These are phyloP conservation scores for Orchesellides sinensis DNA, from an alignment of 2,888 invertebrate species.

Conservation along the genomic window DNA sequence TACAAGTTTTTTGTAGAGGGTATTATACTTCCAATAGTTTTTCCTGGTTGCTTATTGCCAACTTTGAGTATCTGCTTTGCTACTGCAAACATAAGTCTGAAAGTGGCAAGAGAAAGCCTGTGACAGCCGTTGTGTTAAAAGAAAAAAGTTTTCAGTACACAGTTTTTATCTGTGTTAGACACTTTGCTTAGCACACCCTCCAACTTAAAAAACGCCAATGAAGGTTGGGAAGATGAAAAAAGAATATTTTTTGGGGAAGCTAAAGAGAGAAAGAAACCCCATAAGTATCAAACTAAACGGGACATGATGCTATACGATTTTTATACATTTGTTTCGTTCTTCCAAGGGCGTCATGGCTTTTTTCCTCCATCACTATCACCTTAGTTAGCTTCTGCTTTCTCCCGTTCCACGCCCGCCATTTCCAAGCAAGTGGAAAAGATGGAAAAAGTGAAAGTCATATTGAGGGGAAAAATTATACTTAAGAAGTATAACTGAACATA, in stretches of 20 bases:
- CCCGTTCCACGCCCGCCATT: conserved; percentile 1
- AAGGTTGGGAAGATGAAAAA: conserved; percentile 29
- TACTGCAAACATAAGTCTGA: conserved; percentile 9
- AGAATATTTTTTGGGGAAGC: not conserved
- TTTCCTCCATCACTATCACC: conserved; percentile 9
- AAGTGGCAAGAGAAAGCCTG: conserved; percentile 30
- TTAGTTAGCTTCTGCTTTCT: not conserved
- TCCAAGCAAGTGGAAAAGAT: not conserved
- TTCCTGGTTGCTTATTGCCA: no score
- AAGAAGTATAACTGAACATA: conserved; percentile 40
- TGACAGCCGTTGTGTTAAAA: not conserved
- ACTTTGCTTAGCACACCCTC: conserved; percentile 30
- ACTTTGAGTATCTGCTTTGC: not conserved
- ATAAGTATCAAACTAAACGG: conserved; percentile 36
- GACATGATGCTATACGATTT: conserved; percentile 26
- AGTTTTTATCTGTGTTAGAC: conserved; percentile 43
- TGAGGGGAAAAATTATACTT: conserved; percentile 43
- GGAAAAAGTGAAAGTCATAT: conserved; percentile 45
- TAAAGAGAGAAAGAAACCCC: not conserved
- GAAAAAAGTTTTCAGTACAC: conserved; percentile 24
- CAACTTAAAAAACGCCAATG: no score
- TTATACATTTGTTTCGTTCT: not conserved
- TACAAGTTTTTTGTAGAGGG: no score
- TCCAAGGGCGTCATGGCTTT: conserved; percentile 16
- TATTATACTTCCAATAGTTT: no score